phyloP scores from a whole-genome alignment of 2,797 vertebrate species.

The Coregonus sp. region DNA sequence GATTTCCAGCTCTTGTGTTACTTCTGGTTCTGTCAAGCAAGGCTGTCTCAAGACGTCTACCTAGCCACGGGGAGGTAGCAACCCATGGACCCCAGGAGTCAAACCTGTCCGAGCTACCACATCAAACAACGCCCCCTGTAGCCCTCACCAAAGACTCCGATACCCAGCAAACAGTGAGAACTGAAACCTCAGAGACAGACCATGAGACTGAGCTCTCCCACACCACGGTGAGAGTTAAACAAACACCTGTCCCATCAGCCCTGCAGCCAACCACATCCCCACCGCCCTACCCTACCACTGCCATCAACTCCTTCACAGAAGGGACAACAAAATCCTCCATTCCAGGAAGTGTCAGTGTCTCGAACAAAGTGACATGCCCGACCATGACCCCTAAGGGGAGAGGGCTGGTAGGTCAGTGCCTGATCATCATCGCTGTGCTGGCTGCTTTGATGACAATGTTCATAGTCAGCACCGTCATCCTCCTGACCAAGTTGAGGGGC shows the following conservation, averaged over 20 bases:
- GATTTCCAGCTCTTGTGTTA: conserved; percentile 25
- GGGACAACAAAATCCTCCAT: not conserved
- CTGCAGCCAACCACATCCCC: not conserved
- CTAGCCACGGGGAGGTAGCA: not conserved
- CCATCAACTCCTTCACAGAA: not conserved
- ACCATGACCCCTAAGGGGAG: not conserved
- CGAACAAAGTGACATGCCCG: not conserved
- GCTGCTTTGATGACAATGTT: not conserved
- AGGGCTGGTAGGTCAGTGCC: not conserved
- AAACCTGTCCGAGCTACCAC: not conserved
- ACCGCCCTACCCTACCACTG: not conserved
- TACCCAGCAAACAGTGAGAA: not conserved
- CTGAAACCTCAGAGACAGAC: not conserved
- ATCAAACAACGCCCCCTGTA: not conserved
- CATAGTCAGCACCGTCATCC: not conserved
- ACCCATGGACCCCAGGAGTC: not conserved
- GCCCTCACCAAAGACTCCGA: not conserved
- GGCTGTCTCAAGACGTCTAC: not conserved
- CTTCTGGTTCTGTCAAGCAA: conserved; percentile 25
- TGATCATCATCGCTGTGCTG: not conserved
- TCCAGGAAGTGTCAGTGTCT: not conserved
- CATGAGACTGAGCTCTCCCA: not conserved
- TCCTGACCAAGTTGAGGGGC: not conserved
- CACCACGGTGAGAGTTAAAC: not conserved
- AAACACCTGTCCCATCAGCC: not conserved